Evolutionary conservation across 2,113 vertebrate species (phyloP), one percentile per base, ranked within the genome.

Genomic region (Bufo gargarizans): DNA sequence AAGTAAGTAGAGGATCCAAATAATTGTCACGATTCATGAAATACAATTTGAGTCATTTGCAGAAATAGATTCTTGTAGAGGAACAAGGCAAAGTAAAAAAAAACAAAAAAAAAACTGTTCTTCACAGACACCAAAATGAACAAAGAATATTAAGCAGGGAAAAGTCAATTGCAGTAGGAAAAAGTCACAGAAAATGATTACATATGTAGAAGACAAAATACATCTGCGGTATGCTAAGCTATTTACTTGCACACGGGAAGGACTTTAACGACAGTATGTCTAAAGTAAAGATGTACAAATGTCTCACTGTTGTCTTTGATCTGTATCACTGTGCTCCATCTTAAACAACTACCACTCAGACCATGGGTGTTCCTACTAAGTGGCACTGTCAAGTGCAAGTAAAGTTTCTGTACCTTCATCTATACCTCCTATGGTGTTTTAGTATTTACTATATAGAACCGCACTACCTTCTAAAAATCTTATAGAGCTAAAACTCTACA

Each of bases 11-110:
- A 53, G 49, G 50, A 78, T 78, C 50, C 50, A 56, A 78, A 55
- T 55, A 78, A 78, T 78, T 78, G 77, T 78, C 77, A 78, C 10
- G 69, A 78, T 78, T 78, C 77, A 78, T 78, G 77, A 78, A 20
- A 78, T 78, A 50, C 50, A 78, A 13, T 56, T 53, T 55, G 50
- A 78, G 77, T 77, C 16, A 77, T 55, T 20, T 77, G 50, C 50
- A 78, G 49, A 78, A 53, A 78, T 78, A 78, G 49, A 78, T 78
- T 78, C 22, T 56, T 78, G 77, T 78, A 50, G 19, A 78, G 77
- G 49, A 77, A 10, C 49, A 77, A 78, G 20, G 56, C 50, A 78
- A 78, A 56, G 77, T 78, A 78, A 33, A 33, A 33, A 78, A 4
- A n/a, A 55, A 55, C 56, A 33, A 33, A 33, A 78, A 4, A n/a